These are phyloP conservation scores for Tupaia tana DNA, from an alignment of 2,113 vertebrate species.

Conservation along the genomic window DNA sequence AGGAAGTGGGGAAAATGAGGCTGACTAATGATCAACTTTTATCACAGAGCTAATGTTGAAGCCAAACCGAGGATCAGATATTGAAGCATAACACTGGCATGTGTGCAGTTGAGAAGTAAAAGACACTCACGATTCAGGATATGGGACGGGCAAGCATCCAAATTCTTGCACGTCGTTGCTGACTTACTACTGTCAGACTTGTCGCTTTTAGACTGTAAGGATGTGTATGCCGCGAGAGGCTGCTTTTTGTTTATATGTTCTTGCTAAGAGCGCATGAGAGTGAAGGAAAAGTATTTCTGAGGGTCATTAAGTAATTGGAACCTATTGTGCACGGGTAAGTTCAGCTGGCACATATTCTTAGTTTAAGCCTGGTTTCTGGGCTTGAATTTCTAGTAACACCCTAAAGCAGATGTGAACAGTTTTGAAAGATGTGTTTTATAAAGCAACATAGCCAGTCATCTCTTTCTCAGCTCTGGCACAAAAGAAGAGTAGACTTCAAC, in stretches of 20 bases:
- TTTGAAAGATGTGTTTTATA: slow-evolving; percentile 10
- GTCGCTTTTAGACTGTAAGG: no score
- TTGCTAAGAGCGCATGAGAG: not conserved
- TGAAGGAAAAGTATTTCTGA: not conserved
- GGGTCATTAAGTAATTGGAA: not conserved
- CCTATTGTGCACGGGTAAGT: not conserved
- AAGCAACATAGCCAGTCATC: not conserved
- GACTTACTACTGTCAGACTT: not conserved
- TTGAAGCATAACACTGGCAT: not conserved
- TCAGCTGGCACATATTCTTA: not conserved
- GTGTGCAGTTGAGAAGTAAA: not conserved
- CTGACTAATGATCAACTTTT: slow-evolving; percentile 56
- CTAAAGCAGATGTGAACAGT: not conserved
- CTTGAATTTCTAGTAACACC: not conserved
- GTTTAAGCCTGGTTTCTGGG: not conserved
- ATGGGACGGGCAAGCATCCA: not conserved
- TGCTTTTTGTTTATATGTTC: not conserved
- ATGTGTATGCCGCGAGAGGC: not conserved
- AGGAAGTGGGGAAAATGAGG: slow-evolving; percentile 51
- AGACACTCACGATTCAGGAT: not conserved
- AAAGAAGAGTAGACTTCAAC: no score
- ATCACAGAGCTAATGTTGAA: slow-evolving; percentile 45
- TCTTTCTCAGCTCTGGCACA: not conserved
- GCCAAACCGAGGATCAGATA: slow-evolving; percentile 49
- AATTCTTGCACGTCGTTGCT: not conserved